phyloP scores from a whole-genome alignment of 2,797 vertebrate species.

The Tolypeutes matacus region DNA sequence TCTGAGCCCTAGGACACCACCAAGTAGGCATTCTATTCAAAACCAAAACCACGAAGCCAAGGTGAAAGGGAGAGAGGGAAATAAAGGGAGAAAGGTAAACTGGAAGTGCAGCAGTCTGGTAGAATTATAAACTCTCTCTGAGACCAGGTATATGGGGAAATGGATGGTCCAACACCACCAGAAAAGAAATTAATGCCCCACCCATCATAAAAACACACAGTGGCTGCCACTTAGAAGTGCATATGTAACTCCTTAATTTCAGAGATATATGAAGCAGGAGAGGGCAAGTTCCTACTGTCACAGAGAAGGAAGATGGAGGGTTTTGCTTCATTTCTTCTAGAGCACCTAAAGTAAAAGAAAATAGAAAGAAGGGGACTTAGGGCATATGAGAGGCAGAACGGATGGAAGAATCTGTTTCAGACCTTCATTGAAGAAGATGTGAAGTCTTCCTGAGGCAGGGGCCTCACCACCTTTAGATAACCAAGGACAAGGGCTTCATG shows the following conservation, averaged over 20 bases:
- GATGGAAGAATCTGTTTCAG: neutral
- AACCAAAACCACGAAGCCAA: slow-evolving; percentile 26
- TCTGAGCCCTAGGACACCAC: neutral
- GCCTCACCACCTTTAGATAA: neutral
- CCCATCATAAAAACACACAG: slow-evolving; percentile 83
- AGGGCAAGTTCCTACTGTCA: neutral
- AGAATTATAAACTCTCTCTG: slow-evolving; percentile 81
- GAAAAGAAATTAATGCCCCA: slow-evolving; percentile 85
- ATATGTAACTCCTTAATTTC: slow-evolving; percentile 82
- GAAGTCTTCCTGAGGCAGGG: neutral
- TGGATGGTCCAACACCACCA: slow-evolving; percentile 64
- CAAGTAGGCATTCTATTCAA: slow-evolving; percentile 3
- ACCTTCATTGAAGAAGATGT: neutral
- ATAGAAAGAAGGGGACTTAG: neutral
- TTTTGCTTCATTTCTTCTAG: slow-evolving; percentile 7
- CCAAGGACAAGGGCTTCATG: neutral
- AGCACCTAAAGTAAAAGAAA: slow-evolving; percentile 17
- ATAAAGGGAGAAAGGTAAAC: slow-evolving; percentile 65
- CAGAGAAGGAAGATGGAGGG: slow-evolving; percentile 10
- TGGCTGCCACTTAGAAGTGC: slow-evolving; percentile 67
- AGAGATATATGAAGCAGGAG: slow-evolving; percentile 48
- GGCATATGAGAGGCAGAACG: neutral
- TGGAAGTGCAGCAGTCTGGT: slow-evolving; percentile 47
- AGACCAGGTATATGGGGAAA: slow-evolving; percentile 72
- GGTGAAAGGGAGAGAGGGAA: slow-evolving; percentile 21